These are phyloP conservation scores for Myopa tessellatipennis DNA, from an alignment of 2,888 invertebrate species.

Conservation along the genomic window DNA sequence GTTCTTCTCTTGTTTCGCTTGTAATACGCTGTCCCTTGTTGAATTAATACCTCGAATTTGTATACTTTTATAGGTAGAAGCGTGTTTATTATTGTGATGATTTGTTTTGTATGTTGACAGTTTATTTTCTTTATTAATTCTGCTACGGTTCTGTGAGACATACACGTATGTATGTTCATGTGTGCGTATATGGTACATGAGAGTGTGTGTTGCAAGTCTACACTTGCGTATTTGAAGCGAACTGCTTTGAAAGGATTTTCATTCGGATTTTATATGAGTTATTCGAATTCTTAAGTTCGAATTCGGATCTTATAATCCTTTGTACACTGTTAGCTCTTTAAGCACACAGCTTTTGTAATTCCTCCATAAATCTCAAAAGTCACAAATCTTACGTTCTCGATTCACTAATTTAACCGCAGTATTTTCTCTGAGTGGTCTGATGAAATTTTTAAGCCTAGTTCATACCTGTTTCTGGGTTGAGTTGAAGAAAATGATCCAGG, in stretches of 20 bases:
- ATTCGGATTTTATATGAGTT: no score
- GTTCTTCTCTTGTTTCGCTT: slow-evolving; percentile 2
- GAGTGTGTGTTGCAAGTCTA: background rate
- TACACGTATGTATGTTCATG: background rate
- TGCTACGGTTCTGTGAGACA: slow-evolving; percentile 27
- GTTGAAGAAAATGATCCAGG: background rate
- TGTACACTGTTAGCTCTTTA: no score
- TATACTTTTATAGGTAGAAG: slow-evolving; percentile 43
- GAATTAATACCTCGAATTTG: slow-evolving; percentile 38
- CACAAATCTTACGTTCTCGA: no score
- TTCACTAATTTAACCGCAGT: no score
- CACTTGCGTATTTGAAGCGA: background rate
- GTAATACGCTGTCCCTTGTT: slow-evolving; percentile 33
- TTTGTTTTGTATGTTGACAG: slow-evolving; percentile 63
- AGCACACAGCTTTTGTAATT: no score
- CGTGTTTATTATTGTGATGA: slow-evolving; percentile 58
- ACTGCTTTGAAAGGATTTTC: no score
- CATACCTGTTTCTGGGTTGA: background rate
- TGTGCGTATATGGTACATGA: background rate
- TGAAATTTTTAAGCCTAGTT: background rate
- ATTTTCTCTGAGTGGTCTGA: background rate
- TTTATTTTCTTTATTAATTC: slow-evolving; percentile 46
- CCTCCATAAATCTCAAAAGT: no score
- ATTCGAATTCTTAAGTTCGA: no score
- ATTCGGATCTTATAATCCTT: no score